A percentile compares a stretch with the other conserved stretches of the same genome.
These are phyloP conservation scores for Teinopalpus imperialis DNA, from an alignment of 2,888 invertebrate species.

Conservation along the genomic window DNA sequence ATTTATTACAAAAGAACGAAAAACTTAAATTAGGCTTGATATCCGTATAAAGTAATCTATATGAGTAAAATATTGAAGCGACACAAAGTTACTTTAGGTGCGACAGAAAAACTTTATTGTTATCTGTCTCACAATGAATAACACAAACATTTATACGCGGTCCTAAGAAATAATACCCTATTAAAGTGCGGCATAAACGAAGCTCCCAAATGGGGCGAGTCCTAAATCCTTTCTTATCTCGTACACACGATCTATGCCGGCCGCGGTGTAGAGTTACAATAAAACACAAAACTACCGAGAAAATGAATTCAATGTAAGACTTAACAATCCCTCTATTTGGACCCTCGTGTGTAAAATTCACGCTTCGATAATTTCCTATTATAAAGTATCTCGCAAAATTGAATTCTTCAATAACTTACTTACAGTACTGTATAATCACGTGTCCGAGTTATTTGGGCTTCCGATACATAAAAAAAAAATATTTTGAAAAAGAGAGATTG, in stretches of 20 bases:
- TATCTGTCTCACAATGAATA: constrained; percentile 26
- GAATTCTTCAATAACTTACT: constrained; percentile 29
- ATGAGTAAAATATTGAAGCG: too few species aligned
- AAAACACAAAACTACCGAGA: constrained; percentile 49
- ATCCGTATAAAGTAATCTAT: constrained; percentile 11
- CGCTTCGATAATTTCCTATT: constrained; percentile 64
- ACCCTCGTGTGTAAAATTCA: constrained; percentile 55
- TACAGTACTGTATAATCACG: background rate
- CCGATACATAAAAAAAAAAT: too few species aligned
- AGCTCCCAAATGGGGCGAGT: constrained; percentile 40
- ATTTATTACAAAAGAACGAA: too few species aligned
- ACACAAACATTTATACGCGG: constrained; percentile 41
- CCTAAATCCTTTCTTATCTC: constrained; percentile 65
- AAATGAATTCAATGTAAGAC: constrained; percentile 50
- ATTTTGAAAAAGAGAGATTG: too few species aligned
- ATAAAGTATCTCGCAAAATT: constrained; percentile 37
- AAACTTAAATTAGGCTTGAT: too few species aligned
- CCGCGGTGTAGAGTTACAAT: constrained; percentile 61
- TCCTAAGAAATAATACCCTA: constrained; percentile 43
- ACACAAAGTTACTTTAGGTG: background rate
- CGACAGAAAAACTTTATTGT: constrained; percentile 19
- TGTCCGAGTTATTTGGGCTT: background rate
- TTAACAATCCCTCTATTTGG: constrained; percentile 50
- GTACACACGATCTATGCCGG: constrained; percentile 55
- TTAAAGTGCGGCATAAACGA: constrained; percentile 46